A percentile compares a stretch with the other conserved stretches of the same genome.
These are phyloP conservation scores for Thecocarcelia acutangulata DNA, from an alignment of 2,888 invertebrate genomes.

Conservation along the genomic window DNA sequence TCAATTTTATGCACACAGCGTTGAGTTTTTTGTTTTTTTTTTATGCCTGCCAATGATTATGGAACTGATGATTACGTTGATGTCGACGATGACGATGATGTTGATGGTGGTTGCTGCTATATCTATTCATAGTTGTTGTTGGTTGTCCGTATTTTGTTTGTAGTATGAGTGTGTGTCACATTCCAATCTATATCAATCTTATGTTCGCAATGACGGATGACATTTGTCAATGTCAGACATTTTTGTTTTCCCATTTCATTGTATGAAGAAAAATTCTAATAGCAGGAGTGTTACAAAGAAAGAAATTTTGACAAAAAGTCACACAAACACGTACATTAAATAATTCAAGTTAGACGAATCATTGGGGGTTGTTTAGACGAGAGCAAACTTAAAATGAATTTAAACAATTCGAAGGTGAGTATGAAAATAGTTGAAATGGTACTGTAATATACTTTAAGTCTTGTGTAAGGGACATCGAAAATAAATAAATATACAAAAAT, in stretches of 20 bases:
- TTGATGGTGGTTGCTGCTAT: conserved; percentile 56
- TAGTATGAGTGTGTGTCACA: conserved; percentile 80
- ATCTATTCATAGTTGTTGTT: conserved; percentile 27
- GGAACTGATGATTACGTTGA: conserved; percentile 65
- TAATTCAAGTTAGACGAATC: conserved; percentile 39
- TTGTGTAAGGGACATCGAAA: too few relatives aligned
- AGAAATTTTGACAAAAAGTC: conserved; percentile 18
- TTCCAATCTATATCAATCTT: conserved; percentile 82
- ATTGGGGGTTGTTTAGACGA: conserved; percentile 59
- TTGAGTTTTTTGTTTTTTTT: conserved; percentile 20
- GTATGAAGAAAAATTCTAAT: conserved; percentile 71
- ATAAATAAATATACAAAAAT: too few relatives aligned
- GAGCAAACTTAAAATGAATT: neutral
- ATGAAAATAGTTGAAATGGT: too few relatives aligned
- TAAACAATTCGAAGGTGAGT: neutral
- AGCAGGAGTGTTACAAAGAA: conserved; percentile 61
- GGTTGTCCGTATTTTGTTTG: conserved; percentile 27
- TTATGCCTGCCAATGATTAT: conserved; percentile 69
- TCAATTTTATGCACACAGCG: conserved; percentile 59
- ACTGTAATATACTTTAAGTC: too few relatives aligned
- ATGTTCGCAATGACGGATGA: conserved; percentile 82
- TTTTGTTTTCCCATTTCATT: conserved; percentile 79
- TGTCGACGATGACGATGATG: conserved; percentile 73
- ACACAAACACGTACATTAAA: conserved; percentile 7
- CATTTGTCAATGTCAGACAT: conserved; percentile 82